Evolutionary conservation across 37 sponge, comb jelly and placozoan species (phyloP).

Genomic region (Cliona cf. orientalis): DNA sequence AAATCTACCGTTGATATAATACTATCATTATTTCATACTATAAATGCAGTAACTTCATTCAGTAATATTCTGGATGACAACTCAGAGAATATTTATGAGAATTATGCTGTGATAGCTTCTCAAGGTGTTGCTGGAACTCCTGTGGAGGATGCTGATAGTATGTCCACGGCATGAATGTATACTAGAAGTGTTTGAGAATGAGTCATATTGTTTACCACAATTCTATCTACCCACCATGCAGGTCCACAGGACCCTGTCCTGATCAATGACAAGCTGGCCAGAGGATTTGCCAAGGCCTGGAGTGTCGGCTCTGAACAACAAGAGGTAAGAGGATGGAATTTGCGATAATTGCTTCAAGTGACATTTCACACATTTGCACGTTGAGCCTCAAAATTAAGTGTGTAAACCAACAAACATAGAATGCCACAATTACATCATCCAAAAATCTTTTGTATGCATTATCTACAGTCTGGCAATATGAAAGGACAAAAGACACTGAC

Average conservation of each 20-base stretch:
- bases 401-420: too few species aligned
- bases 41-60: not conserved
- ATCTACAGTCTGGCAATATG: too few species aligned
- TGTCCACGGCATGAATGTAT: not conserved
- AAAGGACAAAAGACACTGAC: too few species aligned
- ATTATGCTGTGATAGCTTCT: not conserved
- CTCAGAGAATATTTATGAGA: not conserved
- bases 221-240: not conserved
- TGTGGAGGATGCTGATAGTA: too few species aligned
- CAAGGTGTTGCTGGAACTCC: not conserved
- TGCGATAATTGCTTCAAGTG: too few species aligned
- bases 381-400: too few species aligned
- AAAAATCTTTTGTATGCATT: too few species aligned
- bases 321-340: too few species aligned
- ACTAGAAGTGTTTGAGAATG: not conserved
- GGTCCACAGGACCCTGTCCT: not conserved
- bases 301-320: not conserved
- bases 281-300: slow-evolving; percentile 2
- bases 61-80: not conserved
- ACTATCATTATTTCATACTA: not conserved
- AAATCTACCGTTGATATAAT: not conserved
- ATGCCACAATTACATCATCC: too few species aligned
- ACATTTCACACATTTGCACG: too few species aligned
- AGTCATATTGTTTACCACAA: too few species aligned
- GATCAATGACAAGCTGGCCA: not conserved